Conservation (phyloP, 2,888 invertebrate genomes). For the Tribolium freemani region DNA sequence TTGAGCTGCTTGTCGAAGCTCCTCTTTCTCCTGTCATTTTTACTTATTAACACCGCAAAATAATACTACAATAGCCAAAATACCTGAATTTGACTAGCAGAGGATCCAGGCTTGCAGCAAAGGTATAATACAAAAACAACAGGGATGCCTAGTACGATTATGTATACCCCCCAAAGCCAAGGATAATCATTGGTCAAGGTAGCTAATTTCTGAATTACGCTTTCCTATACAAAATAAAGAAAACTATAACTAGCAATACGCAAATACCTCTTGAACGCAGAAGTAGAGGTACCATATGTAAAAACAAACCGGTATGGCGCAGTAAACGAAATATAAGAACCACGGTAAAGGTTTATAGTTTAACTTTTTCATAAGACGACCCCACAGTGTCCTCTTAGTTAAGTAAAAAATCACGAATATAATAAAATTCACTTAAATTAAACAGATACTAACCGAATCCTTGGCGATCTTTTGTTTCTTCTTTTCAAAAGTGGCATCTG, state of each 20-base stretch:
- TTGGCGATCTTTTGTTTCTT: constrained; percentile 86
- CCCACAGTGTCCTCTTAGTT: constrained; percentile 75
- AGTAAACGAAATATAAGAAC: constrained; percentile 84
- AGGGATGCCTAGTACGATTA: constrained; percentile 83
- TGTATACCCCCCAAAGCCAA: constrained; percentile 91
- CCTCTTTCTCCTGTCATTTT: constrained; percentile 66
- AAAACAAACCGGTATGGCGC: constrained; percentile 77
- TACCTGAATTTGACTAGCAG: constrained; percentile 57
- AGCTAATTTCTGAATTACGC: constrained; percentile 81
- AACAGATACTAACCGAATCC: constrained; percentile 79
- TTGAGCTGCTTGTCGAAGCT: constrained; percentile 68
- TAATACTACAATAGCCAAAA: constrained; percentile 26
- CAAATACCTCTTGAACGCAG: constrained; percentile 77
- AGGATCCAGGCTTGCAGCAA: constrained; percentile 76
- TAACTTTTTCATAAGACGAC: constrained; percentile 79
- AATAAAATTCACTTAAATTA: not conserved
- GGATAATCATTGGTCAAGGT: constrained; percentile 87
- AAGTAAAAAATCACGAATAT: constrained; percentile 6
- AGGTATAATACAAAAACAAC: constrained; percentile 85
- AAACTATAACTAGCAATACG: constrained; percentile 51
- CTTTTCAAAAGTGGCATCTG: constrained; percentile 85
- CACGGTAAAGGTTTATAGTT: constrained; percentile 87
- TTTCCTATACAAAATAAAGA: constrained; percentile 75
- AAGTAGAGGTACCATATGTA: constrained; percentile 80
- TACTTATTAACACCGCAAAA: constrained; percentile 5